Base-by-base conservation (phyloP, 2,888 invertebrate species). In the Entomobrya proxima region DNA sequence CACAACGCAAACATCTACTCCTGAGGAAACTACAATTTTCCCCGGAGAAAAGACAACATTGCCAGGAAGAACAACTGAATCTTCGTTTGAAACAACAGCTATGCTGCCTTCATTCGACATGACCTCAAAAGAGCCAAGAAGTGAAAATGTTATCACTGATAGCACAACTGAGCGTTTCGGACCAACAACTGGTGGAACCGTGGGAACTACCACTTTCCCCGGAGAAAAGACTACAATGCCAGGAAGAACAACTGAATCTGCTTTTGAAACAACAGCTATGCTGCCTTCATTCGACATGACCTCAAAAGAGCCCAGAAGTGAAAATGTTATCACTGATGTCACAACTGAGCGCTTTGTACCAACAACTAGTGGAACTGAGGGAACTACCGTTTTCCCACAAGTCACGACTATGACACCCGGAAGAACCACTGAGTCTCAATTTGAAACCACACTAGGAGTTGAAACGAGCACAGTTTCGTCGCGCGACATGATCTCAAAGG, bases 21-120 rank as follows among this genome's bases (percentile, higher is more conserved):
- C n/a, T n/a, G n/a, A n/a, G n/a, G n/a, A n/a, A n/a, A n/a, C n/a
- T n/a, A n/a, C n/a, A n/a, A n/a, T n/a, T n/a, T n/a, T n/a, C n/a
- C n/a, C 40, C 69, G 58, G 37, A 5, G 69, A 27, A 7, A 44
- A 35, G 5, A 67, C 67, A 11, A 67, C 18, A 27, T 13, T 58
- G 21, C 44, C 78, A 44, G 78, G 58, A 74, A 69, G 61, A 64
- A 78, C 78, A 2, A 78, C 78, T 2, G 78, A 77, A 69, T 32
- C 78, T 58, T 30, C 21, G 4, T 61, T 67, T n/a, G 47, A 79
- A 52, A 52, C 47, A 21, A 47, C 52, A 11, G 55, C 80, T 21
- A n/a, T n/a, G n/a, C n/a, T n/a, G n/a, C n/a, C n/a, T n/a, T n/a
- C n/a, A n/a, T n/a, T n/a, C n/a, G n/a, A n/a, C n/a, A n/a, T n/a